A percentile compares a stretch with the other conserved stretches of the same genome.
Conservation (phyloP, 2,113 vertebrate genomes). For the Oncorhynchus keta region DNA sequence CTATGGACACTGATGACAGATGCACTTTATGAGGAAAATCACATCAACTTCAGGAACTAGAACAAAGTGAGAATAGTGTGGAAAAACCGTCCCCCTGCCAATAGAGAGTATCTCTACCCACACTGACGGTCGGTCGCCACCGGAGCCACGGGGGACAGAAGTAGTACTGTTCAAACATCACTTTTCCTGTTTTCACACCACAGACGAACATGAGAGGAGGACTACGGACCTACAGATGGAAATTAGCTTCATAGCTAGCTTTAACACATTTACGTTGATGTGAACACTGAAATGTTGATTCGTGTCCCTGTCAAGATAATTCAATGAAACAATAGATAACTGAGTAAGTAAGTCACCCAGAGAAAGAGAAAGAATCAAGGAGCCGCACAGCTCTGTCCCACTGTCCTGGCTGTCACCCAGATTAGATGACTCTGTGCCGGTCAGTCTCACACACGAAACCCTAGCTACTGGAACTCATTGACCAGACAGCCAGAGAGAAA, state of each 20-base stretch:
- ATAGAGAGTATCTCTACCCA: neutral
- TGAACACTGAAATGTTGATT: too few species aligned
- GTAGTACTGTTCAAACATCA: slow-evolving; percentile 60
- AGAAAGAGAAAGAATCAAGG: too few species aligned
- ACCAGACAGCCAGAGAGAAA: slow-evolving; percentile 24
- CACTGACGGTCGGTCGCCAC: slow-evolving; percentile 20
- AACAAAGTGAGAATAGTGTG: neutral
- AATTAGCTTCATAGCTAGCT: too few species aligned
- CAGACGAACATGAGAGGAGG: slow-evolving; percentile 27
- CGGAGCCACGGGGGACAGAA: slow-evolving; percentile 62
- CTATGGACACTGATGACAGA: neutral
- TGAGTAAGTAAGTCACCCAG: neutral
- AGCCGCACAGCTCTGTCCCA: slow-evolving; percentile 1
- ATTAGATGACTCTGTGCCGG: neutral
- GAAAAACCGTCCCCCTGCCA: slow-evolving; percentile 27
- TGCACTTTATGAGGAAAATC: neutral
- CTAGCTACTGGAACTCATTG: slow-evolving; percentile 9
- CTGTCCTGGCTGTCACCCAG: slow-evolving; percentile 1
- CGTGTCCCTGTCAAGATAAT: too few species aligned
- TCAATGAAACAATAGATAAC: neutral
- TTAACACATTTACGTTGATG: too few species aligned
- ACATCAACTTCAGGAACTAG: neutral
- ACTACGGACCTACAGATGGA: slow-evolving; percentile 26
- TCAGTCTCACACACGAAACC: slow-evolving; percentile 1
- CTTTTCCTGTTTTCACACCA: slow-evolving; percentile 64